Percentiles rank a stretch among this genome's conserved stretches.
Evolutionary conservation across 2,113 vertebrate species (phyloP).

Genomic region (Muscicapa adusta): DNA sequence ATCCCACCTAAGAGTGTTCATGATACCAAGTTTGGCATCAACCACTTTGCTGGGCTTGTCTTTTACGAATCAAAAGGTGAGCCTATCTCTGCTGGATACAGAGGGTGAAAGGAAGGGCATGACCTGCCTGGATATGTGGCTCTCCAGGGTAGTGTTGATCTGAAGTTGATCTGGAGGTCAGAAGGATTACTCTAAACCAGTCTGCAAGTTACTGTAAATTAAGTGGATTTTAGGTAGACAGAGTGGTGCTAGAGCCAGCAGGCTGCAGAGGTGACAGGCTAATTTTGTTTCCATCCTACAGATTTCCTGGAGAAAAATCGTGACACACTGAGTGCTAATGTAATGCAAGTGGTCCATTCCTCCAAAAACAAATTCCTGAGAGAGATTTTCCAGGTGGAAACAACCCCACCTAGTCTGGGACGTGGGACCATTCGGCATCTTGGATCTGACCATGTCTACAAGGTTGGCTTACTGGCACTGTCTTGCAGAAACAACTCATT

Average conservation of each 20-base stretch:
- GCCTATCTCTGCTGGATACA: background rate
- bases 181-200: constrained; percentile 21
- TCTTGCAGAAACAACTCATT: background rate
- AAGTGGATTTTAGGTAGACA: background rate
- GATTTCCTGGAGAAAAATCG: constrained; percentile 97
- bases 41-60: constrained; percentile 91
- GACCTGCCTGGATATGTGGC: background rate
- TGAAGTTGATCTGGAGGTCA: background rate
- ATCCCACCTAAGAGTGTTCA: constrained; percentile 84
- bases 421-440: constrained; percentile 56
- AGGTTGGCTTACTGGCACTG: constrained; percentile 60
- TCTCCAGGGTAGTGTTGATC: background rate
- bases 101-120: background rate
- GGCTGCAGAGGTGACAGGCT: background rate
- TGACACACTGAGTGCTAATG: constrained; percentile 83
- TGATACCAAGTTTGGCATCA: constrained; percentile 86
- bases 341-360: constrained; percentile 82
- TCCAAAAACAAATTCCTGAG: constrained; percentile 89
- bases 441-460: constrained; percentile 55
- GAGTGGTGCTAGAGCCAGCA: background rate
- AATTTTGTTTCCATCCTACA: constrained; percentile 42
- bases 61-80: constrained; percentile 89
- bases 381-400: constrained; percentile 78
- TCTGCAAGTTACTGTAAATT: constrained; percentile 1
- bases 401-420: constrained; percentile 15